These are phyloP conservation scores for Cydia pomonella DNA, from an alignment of 1,140 invertebrate species.

Conservation along the genomic window DNA sequence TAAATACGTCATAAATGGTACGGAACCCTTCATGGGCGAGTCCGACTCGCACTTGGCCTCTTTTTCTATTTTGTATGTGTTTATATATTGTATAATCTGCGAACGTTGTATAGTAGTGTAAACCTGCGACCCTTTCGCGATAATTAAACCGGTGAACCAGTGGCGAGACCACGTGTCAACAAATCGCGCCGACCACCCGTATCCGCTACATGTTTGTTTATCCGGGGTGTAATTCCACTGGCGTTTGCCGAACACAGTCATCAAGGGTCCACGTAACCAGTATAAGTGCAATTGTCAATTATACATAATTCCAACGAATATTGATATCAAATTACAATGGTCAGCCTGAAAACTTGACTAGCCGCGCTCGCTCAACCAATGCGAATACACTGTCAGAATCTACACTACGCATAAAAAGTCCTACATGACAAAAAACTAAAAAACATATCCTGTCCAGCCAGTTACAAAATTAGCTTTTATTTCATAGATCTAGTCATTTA, in stretches of 20 bases:
- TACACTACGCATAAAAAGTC: background rate
- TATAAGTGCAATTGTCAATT: background rate
- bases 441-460: background rate
- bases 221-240: slow-evolving; percentile 33
- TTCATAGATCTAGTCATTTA: background rate
- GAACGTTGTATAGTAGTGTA: background rate
- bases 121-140: slow-evolving; percentile 23
- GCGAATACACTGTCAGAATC: background rate
- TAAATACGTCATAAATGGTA: no score
- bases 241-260: background rate
- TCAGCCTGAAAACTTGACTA: slow-evolving; percentile 32
- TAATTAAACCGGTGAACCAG: slow-evolving; percentile 21
- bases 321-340: background rate
- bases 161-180: slow-evolving; percentile 52
- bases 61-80: background rate
- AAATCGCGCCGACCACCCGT: slow-evolving; percentile 65
- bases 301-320: background rate
- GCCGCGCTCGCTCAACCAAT: background rate
- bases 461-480: background rate
- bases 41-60: no score
- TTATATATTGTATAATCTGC: background rate
- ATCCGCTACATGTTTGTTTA: slow-evolving; percentile 58
- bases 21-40: no score
- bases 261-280: background rate
- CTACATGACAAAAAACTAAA: background rate